phyloP scores from a whole-genome alignment of 2,888 invertebrate species.

The Argyresthia albistria region DNA sequence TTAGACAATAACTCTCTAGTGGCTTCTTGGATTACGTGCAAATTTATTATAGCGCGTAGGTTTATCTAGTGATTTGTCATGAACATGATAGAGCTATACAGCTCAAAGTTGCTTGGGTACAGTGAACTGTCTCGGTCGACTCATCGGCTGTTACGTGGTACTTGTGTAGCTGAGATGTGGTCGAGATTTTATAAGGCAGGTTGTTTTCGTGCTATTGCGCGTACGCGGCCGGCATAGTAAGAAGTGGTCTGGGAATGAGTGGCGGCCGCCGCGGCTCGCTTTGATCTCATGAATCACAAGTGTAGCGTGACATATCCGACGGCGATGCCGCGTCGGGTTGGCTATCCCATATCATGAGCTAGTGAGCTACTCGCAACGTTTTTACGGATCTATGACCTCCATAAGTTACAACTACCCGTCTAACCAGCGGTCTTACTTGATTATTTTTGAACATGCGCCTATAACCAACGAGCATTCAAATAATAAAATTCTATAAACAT shows the following conservation, averaged over 20 bases:
- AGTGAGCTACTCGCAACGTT: conserved; percentile 22
- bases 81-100: not conserved
- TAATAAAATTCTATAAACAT: not conserved
- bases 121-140: conserved; percentile 2
- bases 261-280: conserved; percentile 25
- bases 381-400: conserved; percentile 46
- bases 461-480: not conserved
- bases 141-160: conserved; percentile 7
- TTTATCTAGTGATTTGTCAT: not conserved
- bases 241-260: conserved; percentile 12
- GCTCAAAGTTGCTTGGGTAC: not conserved
- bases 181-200: conserved; percentile 39
- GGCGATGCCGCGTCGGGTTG: conserved; percentile 27
- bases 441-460: too few relatives aligned
- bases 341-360: conserved; percentile 10
- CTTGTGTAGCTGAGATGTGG: conserved; percentile 35
- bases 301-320: conserved; percentile 56
- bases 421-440: too few relatives aligned
- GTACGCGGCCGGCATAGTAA: conserved; percentile 34
- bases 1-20: not conserved
- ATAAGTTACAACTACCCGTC: not conserved
- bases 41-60: not conserved
- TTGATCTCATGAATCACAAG: conserved; percentile 45
- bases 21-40: not conserved
- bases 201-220: conserved; percentile 22